Percentiles rank a stretch among this genome's conserved stretches.
phyloP scores from a whole-genome alignment of 2,888 invertebrate genomes.

The Iphiclides podalirius region DNA sequence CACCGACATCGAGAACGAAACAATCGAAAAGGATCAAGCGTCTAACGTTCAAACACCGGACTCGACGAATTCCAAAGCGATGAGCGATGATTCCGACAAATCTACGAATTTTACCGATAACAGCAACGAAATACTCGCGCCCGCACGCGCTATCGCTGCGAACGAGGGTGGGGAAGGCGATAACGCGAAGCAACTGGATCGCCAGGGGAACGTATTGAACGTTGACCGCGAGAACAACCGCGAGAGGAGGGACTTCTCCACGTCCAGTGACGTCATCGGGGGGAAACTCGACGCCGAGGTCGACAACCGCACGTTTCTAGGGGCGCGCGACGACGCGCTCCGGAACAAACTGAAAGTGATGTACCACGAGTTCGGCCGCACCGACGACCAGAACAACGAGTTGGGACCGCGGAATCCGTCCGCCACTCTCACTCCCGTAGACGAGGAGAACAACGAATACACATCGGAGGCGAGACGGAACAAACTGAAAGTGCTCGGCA shows the following conservation, averaged over 20 bases:
- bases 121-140: no score
- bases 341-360: constrained; percentile 76
- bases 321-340: constrained; percentile 64
- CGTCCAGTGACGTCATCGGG: constrained; percentile 59
- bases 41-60: constrained; percentile 5
- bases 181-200: constrained; percentile 54
- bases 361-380: constrained; percentile 67
- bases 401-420: constrained; percentile 34
- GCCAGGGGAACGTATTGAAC: constrained; percentile 58
- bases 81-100: constrained; percentile 31
- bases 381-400: constrained; percentile 53
- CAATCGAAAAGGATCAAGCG: background rate
- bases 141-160: background rate
- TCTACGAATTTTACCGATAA: no score
- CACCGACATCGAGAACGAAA: constrained; percentile 20
- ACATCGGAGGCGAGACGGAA: constrained; percentile 59
- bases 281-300: constrained; percentile 44
- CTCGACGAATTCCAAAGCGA: constrained; percentile 36
- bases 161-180: constrained; percentile 45
- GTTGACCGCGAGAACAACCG: constrained; percentile 33
- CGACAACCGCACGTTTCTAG: constrained; percentile 55
- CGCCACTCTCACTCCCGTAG: constrained; percentile 39
- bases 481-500: constrained; percentile 56
- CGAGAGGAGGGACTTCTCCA: constrained; percentile 38
- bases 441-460: constrained; percentile 55